These are phyloP conservation scores for Sebastes cheni DNA, from an alignment of 2,797 vertebrate species.

Conservation along the genomic window DNA sequence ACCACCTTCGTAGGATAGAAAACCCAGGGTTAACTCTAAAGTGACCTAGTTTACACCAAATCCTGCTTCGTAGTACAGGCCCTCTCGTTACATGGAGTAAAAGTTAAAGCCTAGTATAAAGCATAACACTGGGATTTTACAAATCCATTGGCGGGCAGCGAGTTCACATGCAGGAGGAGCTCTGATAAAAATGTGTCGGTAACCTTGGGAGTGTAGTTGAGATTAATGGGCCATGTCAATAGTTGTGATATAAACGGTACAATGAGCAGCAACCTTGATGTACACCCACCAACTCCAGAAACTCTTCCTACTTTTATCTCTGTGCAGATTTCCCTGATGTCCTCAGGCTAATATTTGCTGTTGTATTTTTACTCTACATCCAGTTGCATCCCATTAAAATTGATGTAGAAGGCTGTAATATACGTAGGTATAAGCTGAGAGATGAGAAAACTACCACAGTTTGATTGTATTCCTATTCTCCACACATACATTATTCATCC, in stretches of 20 bases:
- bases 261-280: not conserved
- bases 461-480: slow-evolving; percentile 15
- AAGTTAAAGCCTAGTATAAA: not conserved
- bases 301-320: not conserved
- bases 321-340: not conserved
- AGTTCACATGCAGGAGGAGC: not conserved
- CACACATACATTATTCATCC: slow-evolving; percentile 44
- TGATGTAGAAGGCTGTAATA: not conserved
- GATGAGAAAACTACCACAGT: not conserved
- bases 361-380: not conserved
- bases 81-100: not conserved
- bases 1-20: too few relatives aligned
- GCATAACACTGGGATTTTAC: not conserved
- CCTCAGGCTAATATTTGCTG: not conserved
- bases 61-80: too few relatives aligned
- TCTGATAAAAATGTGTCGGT: not conserved
- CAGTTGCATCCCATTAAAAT: not conserved
- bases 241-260: not conserved
- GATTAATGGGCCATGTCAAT: slow-evolving; percentile 3
- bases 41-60: too few relatives aligned
- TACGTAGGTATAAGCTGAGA: not conserved
- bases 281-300: not conserved
- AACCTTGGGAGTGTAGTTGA: slow-evolving; percentile 2
- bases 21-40: too few relatives aligned
- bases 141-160: not conserved